Evolutionary conservation across 2,113 vertebrate genomes (phyloP).

Genomic region (Illadopsis cleaveri): DNA sequence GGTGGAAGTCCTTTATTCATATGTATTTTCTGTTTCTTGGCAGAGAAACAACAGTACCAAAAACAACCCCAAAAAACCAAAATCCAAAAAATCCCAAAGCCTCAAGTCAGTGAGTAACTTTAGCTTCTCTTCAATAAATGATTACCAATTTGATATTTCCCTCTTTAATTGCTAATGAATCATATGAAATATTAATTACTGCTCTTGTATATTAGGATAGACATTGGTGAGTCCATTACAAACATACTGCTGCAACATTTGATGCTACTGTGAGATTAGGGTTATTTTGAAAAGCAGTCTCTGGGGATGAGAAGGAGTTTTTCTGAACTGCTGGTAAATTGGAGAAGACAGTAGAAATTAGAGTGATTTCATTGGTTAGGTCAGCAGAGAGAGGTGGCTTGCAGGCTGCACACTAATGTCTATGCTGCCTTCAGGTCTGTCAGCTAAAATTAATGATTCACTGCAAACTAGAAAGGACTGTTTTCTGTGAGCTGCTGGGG

Average conservation of each 20-base stretch:
- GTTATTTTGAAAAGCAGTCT: slow-evolving; percentile 40
- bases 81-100: not conserved
- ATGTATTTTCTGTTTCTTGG: too few species aligned
- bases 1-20: not conserved
- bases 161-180: slow-evolving; percentile 5
- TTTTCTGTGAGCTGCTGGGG: slow-evolving; percentile 22
- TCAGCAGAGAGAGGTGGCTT: slow-evolving; percentile 59
- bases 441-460: slow-evolving; percentile 66
- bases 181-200: slow-evolving; percentile 57
- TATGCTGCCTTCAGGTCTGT: slow-evolving; percentile 65
- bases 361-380: slow-evolving; percentile 56
- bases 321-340: slow-evolving; percentile 45
- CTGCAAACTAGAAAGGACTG: slow-evolving; percentile 53
- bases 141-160: slow-evolving; percentile 32
- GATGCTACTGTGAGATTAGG: not conserved
- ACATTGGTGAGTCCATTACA: slow-evolving; percentile 1
- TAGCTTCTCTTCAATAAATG: slow-evolving; percentile 51
- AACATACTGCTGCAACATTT: not conserved
- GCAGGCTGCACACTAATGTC: slow-evolving; percentile 10
- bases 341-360: slow-evolving; percentile 59
- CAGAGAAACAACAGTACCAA: not conserved
- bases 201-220: not conserved
- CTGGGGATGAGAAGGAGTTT: not conserved
- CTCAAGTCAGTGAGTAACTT: not conserved
- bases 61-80: not conserved